These are phyloP conservation scores for Ellobium chinense DNA, from an alignment of 2,888 invertebrate species.

Conservation along the genomic window DNA sequence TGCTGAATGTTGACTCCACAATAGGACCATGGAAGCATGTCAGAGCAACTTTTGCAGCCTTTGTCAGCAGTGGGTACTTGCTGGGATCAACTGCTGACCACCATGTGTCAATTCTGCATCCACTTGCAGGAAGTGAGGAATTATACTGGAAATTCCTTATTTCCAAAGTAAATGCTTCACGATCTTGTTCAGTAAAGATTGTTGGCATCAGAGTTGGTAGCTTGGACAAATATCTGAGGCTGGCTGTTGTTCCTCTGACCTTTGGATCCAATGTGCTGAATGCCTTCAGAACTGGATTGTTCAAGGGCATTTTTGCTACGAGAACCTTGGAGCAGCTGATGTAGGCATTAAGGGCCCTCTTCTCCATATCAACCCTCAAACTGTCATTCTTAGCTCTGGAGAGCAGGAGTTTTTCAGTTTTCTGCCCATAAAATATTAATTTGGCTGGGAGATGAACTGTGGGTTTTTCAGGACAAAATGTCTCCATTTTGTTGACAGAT, in stretches of 20 bases:
- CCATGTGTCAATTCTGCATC: background rate
- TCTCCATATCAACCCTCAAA: background rate
- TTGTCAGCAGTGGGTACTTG: background rate
- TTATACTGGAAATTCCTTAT: background rate
- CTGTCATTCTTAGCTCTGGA: background rate
- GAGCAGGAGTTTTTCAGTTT: background rate
- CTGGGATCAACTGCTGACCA: background rate
- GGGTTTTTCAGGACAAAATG: no score
- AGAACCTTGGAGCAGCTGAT: background rate
- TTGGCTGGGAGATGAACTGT: background rate
- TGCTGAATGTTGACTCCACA: conserved; percentile 12
- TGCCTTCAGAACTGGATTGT: background rate
- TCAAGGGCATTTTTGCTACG: background rate
- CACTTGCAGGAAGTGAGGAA: background rate
- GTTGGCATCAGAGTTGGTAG: background rate
- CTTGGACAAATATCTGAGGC: background rate
- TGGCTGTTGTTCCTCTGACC: background rate
- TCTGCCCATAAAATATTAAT: background rate
- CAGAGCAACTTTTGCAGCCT: background rate
- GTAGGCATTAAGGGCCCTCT: background rate
- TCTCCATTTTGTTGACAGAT: no score
- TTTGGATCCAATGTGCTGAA: background rate
- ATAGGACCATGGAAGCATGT: background rate
- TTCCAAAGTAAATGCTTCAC: background rate
- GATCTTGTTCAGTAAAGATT: background rate